Percentiles rank a stretch among this genome's conserved stretches.
Conservation (phyloP, 2,888 invertebrate species). For the Lepidochrysops patricia region DNA sequence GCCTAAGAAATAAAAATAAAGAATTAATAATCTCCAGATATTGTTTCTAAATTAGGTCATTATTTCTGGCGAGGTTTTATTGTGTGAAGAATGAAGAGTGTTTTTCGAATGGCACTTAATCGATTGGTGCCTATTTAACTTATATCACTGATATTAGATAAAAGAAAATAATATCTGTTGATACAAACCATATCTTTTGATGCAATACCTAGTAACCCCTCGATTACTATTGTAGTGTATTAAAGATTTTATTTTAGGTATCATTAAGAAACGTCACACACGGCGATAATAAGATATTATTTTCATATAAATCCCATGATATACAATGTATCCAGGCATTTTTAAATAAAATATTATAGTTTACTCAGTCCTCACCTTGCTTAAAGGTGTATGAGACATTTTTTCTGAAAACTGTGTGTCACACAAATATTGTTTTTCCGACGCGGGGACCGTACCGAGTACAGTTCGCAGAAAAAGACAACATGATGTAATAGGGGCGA, state of each 20-base stretch:
- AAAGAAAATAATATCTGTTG: too few relatives aligned
- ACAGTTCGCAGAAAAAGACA: conserved; percentile 27
- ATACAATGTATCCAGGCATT: neutral
- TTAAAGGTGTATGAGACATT: conserved; percentile 6
- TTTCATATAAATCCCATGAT: too few relatives aligned
- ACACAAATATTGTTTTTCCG: conserved; percentile 24
- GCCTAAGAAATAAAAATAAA: neutral
- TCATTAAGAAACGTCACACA: too few relatives aligned
- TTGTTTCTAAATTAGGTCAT: conserved; percentile 1
- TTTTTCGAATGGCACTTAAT: neutral
- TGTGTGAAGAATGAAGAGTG: neutral
- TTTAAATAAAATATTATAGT: too few relatives aligned
- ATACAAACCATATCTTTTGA: too few relatives aligned
- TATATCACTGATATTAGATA: too few relatives aligned
- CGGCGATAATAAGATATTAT: too few relatives aligned
- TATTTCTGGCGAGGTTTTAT: neutral
- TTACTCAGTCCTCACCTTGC: too few relatives aligned
- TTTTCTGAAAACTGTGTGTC: conserved; percentile 18
- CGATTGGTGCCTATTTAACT: too few relatives aligned
- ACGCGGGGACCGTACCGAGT: conserved; percentile 18
- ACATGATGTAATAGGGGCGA: conserved; percentile 22
- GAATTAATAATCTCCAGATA: neutral
- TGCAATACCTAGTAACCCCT: too few relatives aligned
- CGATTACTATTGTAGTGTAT: too few relatives aligned
- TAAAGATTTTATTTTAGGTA: too few relatives aligned